Base-by-base conservation (phyloP, 2,113 vertebrate species). In the Leucopsar rothschildi region DNA sequence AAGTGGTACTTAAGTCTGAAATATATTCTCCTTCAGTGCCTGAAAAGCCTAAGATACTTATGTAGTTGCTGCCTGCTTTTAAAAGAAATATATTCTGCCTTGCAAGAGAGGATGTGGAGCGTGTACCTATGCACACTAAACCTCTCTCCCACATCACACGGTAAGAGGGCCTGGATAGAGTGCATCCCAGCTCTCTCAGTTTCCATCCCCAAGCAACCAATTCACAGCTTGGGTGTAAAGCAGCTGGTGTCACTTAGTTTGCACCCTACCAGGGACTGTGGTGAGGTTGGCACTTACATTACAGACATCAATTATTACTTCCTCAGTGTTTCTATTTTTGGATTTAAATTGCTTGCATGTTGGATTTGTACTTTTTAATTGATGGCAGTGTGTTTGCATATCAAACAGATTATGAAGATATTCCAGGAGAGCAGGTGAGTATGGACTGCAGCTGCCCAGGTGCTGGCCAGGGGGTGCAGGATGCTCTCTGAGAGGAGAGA, bases 121-220 rank as follows among this genome's bases (percentile, higher is more conserved):
- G 16, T 2, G 24, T 18, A 35, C 8, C 3, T 35, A 10, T 35
- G 56, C 19, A 12, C 1, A 6, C 6, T n/a, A n/a, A 90, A 78
- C 2, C 7, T 86, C 61, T 70, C n/a, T 53, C 22, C 39, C 24
- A 17, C 6, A 8, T 13, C 23, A 37, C 8, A 29, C 28, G 33
- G 45, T 25, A n/a, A 55, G 27, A 44, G 5, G 3, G 3, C 7
- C 23, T 25, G 3, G 1, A 17, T 29, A 21, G 5, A 63, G 1
- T 4, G 0, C 2, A 4, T 29, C 23, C 12, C 15, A 44, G 6
- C 9, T 39, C 25, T 42, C 23, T 47, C 12, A 6, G 7, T 40
- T 91, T 71, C n/a, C 29, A 64, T 64, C 8, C 44, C 3, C 16
- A 76, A 27, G n/a, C 5, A 71, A 49, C 6, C 50, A 66, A 11